Conservation (phyloP, 2,797 vertebrate genomes). For the Columba guinea region DNA sequence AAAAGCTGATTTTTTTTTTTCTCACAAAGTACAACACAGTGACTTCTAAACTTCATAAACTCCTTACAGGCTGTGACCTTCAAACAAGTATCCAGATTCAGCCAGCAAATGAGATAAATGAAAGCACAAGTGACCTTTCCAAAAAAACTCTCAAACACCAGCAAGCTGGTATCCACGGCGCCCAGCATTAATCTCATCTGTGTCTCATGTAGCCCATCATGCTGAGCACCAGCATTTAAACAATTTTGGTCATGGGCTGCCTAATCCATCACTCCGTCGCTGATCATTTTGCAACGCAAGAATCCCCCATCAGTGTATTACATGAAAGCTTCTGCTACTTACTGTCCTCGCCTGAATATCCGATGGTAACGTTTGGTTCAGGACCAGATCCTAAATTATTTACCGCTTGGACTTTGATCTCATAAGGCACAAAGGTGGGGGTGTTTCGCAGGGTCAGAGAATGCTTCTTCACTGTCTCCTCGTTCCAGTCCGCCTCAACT, state of each 20-base stretch:
- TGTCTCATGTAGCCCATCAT: background rate
- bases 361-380: slow-evolving; percentile 82
- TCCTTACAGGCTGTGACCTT: background rate
- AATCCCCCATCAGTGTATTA: accelerated
- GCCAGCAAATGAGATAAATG: background rate
- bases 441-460: slow-evolving; percentile 87
- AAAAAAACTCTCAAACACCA: background rate
- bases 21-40: background rate
- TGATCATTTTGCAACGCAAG: accelerated
- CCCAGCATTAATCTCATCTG: background rate
- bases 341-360: slow-evolving; percentile 96
- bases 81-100: background rate
- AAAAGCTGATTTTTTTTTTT: background rate
- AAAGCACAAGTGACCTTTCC: background rate
- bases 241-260: background rate
- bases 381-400: slow-evolving; percentile 90
- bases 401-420: slow-evolving; percentile 90
- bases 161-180: background rate
- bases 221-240: background rate
- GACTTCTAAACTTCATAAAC: background rate
- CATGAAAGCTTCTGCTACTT: slow-evolving; percentile 62
- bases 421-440: slow-evolving; percentile 91
- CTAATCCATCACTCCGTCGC: background rate
- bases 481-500: slow-evolving; percentile 83
- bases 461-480: slow-evolving; percentile 88